A percentile compares a stretch with the other conserved stretches of the same genome.
Evolutionary conservation across 1,140 invertebrate genomes (phyloP).

Genomic region (Drosophila santomea): DNA sequence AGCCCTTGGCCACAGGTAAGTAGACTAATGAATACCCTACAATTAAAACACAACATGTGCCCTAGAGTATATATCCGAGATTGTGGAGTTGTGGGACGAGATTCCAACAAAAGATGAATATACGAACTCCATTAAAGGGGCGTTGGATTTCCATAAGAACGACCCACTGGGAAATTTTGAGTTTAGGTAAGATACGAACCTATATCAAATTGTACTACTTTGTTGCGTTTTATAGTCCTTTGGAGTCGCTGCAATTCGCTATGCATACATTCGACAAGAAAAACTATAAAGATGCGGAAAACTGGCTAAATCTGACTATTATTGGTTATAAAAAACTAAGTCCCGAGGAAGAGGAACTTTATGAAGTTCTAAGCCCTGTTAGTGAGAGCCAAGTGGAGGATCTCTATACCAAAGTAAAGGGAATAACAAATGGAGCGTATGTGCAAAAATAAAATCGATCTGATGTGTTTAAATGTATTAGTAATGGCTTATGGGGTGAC

Average conservation of each 20-base stretch:
- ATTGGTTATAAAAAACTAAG: neutral
- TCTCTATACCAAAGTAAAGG: neutral
- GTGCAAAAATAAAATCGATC: neutral
- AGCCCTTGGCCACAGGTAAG: neutral
- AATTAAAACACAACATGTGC: too few species aligned
- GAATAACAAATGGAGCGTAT: neutral
- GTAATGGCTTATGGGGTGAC: neutral
- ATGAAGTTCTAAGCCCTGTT: neutral
- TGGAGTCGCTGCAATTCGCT: constrained; percentile 4
- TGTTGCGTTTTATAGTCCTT: neutral
- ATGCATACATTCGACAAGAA: neutral
- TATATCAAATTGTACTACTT: neutral
- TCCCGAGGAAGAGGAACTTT: neutral
- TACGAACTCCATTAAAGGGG: neutral
- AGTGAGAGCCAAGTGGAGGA: constrained; percentile 1
- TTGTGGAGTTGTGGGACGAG: neutral
- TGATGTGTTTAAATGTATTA: neutral
- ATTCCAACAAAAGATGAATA: neutral
- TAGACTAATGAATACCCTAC: neutral
- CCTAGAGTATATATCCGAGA: neutral
- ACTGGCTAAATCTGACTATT: neutral
- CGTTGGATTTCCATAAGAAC: neutral
- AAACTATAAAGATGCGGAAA: neutral
- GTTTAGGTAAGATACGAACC: neutral
- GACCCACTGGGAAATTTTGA: neutral